Base-by-base conservation (phyloP, 2,113 vertebrate genomes). In the Prinia subflava region DNA sequence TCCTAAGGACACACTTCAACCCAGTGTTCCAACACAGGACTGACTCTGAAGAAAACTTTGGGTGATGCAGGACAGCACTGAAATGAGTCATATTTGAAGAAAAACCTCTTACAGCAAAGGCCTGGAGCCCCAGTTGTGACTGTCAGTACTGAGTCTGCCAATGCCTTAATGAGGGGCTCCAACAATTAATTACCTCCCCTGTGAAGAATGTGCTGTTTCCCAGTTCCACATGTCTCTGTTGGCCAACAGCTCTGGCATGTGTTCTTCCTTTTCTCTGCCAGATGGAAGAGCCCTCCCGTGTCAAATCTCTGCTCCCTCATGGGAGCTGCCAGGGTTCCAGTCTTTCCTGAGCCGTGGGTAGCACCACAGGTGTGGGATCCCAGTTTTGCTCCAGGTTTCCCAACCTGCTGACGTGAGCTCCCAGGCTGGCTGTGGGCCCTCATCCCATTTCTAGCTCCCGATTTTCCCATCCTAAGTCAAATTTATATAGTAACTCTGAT, bases 11-110 rank as follows among this genome's bases (percentile, higher is more conserved):
- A 28, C 35, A 2, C 17, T 42, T 15, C 22, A 56, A 13, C 24
- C 24, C 39, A 4, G 19, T 5, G 10, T 18, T 76, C 39, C 46
- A 53, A 2, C 0, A 1, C 33, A 3, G 20, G 10, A 13, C 0
- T 15, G 62, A 18, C 42, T 28, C 44, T n/a, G 49, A 37, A 57
- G 70, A 65, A 74, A 59, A 44, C 49, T 23, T 4, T 39, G 69
- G 12, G 33, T 47, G 49, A 68, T 42, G 30, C 33, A 69, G 68
- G 37, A 35, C 24, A 67, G 53, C 90, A 44, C 49, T 24, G 27
- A 28, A 42, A 25, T 62, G 1, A 42, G 9, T 68, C 12, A 2
- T 3, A 18, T n/a, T 59, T 55, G 22, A 83, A 64, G 57, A 22
- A 62, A 57, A 70, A 6, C 1, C 2, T 56, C 52, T 70, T 21